phyloP scores from a whole-genome alignment of 2,797 vertebrate species.

The Onychomys leucogaster region DNA sequence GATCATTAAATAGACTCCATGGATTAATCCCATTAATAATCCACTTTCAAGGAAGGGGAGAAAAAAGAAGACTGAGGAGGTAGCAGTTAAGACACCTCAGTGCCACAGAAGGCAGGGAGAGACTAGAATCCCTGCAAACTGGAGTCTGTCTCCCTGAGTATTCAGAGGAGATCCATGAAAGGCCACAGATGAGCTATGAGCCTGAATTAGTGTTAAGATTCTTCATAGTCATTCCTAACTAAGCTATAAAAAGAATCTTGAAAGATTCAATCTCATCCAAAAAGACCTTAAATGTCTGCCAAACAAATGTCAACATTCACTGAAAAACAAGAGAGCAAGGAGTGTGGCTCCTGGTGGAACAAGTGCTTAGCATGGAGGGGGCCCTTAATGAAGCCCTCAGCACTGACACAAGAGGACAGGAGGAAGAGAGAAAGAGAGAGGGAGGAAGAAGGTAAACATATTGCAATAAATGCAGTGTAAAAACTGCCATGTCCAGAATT shows the following conservation, averaged over 20 bases:
- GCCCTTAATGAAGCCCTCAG: background rate
- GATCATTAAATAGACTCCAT: too few species aligned
- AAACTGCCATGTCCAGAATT: background rate
- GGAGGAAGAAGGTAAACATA: background rate
- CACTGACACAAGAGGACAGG: background rate
- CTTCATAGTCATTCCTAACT: background rate
- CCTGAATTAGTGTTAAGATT: background rate
- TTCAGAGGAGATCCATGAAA: background rate
- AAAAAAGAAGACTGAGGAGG: background rate
- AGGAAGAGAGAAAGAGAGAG: background rate
- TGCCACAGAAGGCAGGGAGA: background rate
- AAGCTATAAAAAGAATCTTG: background rate
- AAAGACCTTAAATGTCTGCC: background rate
- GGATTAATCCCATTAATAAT: background rate
- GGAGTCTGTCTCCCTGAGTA: background rate
- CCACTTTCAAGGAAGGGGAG: background rate
- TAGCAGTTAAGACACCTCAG: background rate
- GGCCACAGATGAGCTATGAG: background rate
- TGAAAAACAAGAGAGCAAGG: background rate
- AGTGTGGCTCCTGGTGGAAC: background rate
- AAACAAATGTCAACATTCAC: constrained; percentile 1
- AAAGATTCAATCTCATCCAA: background rate
- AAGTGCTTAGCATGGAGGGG: background rate
- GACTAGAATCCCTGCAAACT: background rate
- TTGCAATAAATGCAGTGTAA: background rate